A percentile compares a stretch with the other conserved stretches of the same genome.
phyloP scores from a whole-genome alignment of 2,113 vertebrate genomes.

The Sterrhoptilus dennistouni region DNA sequence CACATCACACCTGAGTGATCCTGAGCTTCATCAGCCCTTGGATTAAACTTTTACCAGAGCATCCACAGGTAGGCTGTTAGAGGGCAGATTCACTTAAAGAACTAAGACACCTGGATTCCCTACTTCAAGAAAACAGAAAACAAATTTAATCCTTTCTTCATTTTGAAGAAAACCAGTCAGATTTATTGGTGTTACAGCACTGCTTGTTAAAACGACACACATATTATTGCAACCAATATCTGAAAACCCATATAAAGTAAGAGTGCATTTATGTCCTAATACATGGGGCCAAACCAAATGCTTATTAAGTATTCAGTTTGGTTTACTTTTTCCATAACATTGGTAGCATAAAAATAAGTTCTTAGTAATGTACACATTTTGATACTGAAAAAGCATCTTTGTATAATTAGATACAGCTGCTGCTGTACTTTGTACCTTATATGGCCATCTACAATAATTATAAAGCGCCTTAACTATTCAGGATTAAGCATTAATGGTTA shows the following conservation, averaged over 20 bases:
- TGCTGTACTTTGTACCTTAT: neutral
- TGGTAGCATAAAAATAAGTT: neutral
- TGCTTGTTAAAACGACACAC: neutral
- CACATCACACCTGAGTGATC: neutral
- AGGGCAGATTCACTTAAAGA: neutral
- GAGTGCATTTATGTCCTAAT: neutral
- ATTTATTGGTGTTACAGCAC: neutral
- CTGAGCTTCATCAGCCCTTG: neutral
- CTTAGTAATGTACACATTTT: neutral
- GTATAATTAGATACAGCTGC: neutral
- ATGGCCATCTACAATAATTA: neutral
- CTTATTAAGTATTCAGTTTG: neutral
- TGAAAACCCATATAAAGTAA: neutral
- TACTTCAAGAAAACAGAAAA: neutral
- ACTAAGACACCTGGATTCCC: neutral
- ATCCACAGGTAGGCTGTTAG: neutral
- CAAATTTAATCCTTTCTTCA: neutral
- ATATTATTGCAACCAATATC: neutral
- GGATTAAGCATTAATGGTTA: neutral
- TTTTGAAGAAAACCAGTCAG: neutral
- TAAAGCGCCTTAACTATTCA: neutral
- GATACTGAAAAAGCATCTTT: neutral
- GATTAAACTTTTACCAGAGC: neutral
- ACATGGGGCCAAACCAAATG: neutral
- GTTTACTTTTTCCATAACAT: neutral